These are phyloP conservation scores for Paramormyrops hopkinsi DNA, from an alignment of 2,797 vertebrate genomes.

Conservation along the genomic window DNA sequence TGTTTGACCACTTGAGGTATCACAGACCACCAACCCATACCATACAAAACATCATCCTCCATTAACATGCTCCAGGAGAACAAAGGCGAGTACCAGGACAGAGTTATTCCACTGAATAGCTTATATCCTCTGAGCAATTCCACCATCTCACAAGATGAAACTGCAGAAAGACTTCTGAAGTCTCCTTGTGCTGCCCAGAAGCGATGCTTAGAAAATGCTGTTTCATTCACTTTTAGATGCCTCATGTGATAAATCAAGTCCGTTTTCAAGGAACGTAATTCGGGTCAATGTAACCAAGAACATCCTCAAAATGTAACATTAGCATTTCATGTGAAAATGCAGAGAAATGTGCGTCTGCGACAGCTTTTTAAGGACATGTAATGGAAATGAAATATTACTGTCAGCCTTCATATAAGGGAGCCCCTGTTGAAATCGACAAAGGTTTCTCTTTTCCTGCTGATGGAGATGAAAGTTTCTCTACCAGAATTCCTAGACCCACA, in stretches of 20 bases:
- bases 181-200: background rate
- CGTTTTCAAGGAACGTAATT: background rate
- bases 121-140: background rate
- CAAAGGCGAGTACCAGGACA: background rate
- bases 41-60: background rate
- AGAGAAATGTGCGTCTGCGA: background rate
- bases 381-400: constrained; percentile 38
- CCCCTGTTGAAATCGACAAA: background rate
- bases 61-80: background rate
- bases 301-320: background rate
- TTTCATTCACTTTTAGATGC: background rate
- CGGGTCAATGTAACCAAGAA: background rate
- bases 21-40: background rate
- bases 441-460: background rate
- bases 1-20: background rate
- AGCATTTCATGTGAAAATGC: background rate
- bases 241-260: background rate
- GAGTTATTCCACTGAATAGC: background rate
- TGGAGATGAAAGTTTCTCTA: background rate
- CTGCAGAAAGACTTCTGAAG: background rate
- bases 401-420: constrained; percentile 23
- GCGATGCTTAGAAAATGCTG: background rate
- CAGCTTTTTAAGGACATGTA: background rate
- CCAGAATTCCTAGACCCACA: background rate
- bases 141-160: background rate